Conservation (phyloP, 2,888 invertebrate species). For the Morpho helenor region DNA sequence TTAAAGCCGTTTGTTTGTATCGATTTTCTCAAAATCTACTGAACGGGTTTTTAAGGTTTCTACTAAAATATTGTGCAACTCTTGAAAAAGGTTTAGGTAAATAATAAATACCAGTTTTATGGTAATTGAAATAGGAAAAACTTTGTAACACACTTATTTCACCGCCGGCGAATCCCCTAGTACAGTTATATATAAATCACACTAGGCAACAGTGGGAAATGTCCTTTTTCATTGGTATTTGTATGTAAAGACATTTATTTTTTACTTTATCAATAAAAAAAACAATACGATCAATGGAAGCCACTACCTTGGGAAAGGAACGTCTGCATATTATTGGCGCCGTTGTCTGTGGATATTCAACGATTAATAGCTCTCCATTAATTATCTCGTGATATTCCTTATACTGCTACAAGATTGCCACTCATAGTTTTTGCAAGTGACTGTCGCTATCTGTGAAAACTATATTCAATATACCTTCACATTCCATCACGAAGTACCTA, state of each 20-base stretch:
- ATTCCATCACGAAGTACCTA: constrained; percentile 33
- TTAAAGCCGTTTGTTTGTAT: too few relatives aligned
- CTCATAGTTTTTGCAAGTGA: constrained; percentile 40
- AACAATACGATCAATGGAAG: constrained; percentile 5
- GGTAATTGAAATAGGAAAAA: too few relatives aligned
- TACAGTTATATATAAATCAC: too few relatives aligned
- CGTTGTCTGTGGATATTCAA: constrained; percentile 48
- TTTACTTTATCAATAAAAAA: constrained; percentile 8
- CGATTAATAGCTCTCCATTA: constrained; percentile 64
- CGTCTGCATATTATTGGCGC: constrained; percentile 15
- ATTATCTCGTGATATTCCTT: constrained; percentile 53
- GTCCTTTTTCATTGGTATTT: too few relatives aligned
- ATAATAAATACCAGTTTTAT: too few relatives aligned
- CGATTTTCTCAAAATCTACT: too few relatives aligned
- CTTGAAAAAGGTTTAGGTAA: too few relatives aligned
- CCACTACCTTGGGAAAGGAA: constrained; percentile 18
- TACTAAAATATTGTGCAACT: too few relatives aligned
- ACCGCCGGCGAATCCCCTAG: too few relatives aligned
- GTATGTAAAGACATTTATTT: not conserved
- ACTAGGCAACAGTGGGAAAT: too few relatives aligned
- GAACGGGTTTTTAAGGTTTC: too few relatives aligned
- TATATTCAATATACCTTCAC: constrained; percentile 36
- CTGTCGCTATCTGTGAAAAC: constrained; percentile 35
- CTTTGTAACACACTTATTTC: too few relatives aligned
- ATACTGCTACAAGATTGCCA: constrained; percentile 26